phyloP scores from a whole-genome alignment of 2,113 vertebrate species.

The Lipophrys pholis region DNA sequence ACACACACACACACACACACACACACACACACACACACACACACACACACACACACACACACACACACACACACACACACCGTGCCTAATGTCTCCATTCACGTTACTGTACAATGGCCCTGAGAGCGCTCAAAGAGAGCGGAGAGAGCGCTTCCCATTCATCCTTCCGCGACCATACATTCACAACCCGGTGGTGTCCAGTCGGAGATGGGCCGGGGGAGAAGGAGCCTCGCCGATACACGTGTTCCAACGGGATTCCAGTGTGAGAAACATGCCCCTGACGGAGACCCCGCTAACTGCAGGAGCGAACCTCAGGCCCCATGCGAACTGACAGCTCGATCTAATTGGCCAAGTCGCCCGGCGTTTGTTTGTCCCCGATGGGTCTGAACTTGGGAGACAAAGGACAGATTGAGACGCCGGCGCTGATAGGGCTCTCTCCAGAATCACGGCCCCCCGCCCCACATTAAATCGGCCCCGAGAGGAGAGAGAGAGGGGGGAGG shows the following conservation, averaged over 20 bases:
- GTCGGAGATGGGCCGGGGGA: slow-evolving; percentile 42
- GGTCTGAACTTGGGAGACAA: slow-evolving; percentile 59
- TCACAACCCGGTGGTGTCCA: slow-evolving; percentile 48
- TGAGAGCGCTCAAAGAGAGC: slow-evolving; percentile 43
- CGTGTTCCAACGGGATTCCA: slow-evolving; percentile 51
- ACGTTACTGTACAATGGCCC: slow-evolving; percentile 75
- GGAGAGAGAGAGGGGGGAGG: slow-evolving; percentile 10
- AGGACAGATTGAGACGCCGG: slow-evolving; percentile 61
- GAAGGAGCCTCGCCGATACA: slow-evolving; percentile 49
- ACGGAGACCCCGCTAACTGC: slow-evolving; percentile 45
- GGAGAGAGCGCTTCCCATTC: slow-evolving; percentile 59
- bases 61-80: slow-evolving; percentile 19
- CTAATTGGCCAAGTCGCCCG: slow-evolving; percentile 72
- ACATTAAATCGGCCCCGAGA: slow-evolving; percentile 36
- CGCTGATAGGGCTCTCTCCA: slow-evolving; percentile 56
- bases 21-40: slow-evolving; percentile 6
- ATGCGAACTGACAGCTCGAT: slow-evolving; percentile 68
- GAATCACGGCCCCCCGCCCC: slow-evolving; percentile 15
- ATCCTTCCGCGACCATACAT: slow-evolving; percentile 57
- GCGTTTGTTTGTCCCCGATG: slow-evolving; percentile 68
- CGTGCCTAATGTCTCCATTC: slow-evolving; percentile 76
- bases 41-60: neutral
- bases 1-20: neutral
- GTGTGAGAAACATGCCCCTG: slow-evolving; percentile 64
- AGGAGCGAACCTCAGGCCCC: slow-evolving; percentile 23